Conservation (phyloP, 2,888 invertebrate species). For the Hecatera dysodea region DNA sequence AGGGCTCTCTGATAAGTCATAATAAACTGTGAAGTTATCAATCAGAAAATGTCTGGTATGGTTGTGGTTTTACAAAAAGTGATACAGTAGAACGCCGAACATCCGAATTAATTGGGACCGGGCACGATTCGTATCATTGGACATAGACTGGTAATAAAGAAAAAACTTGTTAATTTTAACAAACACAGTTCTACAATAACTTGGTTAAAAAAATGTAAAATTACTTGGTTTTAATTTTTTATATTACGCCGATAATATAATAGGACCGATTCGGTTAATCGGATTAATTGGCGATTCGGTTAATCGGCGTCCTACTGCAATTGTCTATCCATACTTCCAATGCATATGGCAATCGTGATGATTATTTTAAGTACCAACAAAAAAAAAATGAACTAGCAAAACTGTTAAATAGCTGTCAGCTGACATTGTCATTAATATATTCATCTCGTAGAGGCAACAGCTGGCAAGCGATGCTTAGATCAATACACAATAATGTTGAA, state of each 20-base stretch:
- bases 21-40: not conserved
- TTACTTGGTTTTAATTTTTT: too few relatives aligned
- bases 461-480: slow-evolving; percentile 34
- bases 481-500: slow-evolving; percentile 33
- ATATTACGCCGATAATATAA: too few relatives aligned
- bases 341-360: not conserved
- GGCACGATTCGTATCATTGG: too few relatives aligned
- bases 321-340: not conserved
- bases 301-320: too few relatives aligned
- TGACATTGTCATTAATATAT: slow-evolving; percentile 6
- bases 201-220: too few relatives aligned
- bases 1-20: not conserved
- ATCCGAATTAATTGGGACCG: too few relatives aligned
- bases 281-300: too few relatives aligned
- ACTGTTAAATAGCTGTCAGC: not conserved
- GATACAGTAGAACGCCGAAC: too few relatives aligned
- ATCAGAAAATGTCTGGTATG: not conserved
- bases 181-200: too few relatives aligned
- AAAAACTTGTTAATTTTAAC: too few relatives aligned
- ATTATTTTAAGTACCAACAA: not conserved
- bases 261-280: too few relatives aligned
- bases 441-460: slow-evolving; percentile 32
- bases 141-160: too few relatives aligned
- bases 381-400: not conserved
- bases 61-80: not conserved